phyloP scores from a whole-genome alignment of 2,113 vertebrate species.

The Callipepla squamata region DNA sequence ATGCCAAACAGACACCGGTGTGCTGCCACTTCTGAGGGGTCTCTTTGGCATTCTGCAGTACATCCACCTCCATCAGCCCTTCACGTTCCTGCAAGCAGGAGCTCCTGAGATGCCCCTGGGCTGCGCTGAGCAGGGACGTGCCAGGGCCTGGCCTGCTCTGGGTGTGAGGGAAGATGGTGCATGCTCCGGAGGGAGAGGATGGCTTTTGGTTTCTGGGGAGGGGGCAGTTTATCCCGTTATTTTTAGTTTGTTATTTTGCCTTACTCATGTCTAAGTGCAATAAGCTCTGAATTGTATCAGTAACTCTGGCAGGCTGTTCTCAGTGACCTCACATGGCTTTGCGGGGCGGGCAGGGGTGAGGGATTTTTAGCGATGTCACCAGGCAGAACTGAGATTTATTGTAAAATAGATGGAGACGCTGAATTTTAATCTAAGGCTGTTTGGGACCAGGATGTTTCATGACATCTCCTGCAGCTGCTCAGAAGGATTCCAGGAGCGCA shows the following conservation, averaged over 20 bases:
- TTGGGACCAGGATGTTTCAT: conserved; percentile 58
- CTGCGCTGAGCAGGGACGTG: neutral
- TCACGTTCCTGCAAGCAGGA: conserved; percentile 11
- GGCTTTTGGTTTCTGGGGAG: conserved; percentile 1
- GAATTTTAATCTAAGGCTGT: conserved; percentile 43
- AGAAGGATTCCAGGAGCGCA: conserved; percentile 21
- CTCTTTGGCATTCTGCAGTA: neutral
- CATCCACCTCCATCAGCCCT: conserved; percentile 25
- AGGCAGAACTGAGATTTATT: conserved; percentile 39
- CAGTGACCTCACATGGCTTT: conserved; percentile 44
- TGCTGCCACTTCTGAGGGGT: neutral
- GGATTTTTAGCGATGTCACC: conserved; percentile 50
- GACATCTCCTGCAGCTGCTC: conserved; percentile 22
- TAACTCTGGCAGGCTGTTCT: conserved; percentile 65
- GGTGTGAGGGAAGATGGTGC: neutral
- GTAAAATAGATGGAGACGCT: conserved; percentile 36
- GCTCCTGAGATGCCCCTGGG: neutral
- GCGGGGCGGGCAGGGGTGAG: conserved; percentile 37
- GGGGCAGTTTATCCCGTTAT: conserved; percentile 64
- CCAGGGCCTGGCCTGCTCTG: neutral
- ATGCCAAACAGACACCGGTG: conserved; percentile 22
- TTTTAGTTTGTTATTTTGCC: conserved; percentile 74
- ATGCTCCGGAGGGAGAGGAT: conserved; percentile 17
- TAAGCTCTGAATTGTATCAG: conserved; percentile 74
- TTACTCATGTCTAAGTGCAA: conserved; percentile 83